phyloP scores from a whole-genome alignment of 2,888 invertebrate species.

The Drosophila longiperda region DNA sequence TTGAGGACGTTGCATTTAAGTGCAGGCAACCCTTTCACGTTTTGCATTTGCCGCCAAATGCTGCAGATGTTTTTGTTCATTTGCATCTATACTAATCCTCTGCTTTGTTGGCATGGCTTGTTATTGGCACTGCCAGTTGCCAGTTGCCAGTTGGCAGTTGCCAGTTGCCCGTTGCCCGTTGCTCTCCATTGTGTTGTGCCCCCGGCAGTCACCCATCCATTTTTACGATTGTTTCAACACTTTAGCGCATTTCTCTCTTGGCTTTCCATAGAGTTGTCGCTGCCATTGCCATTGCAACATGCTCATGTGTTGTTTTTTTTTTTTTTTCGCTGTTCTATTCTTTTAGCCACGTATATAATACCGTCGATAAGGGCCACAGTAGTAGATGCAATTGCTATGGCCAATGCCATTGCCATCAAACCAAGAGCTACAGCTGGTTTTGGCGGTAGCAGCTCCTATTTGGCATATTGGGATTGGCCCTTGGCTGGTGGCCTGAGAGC shows the following conservation, averaged over 20 bases:
- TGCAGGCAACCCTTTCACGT: conserved; percentile 49
- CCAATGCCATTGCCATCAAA: conserved; percentile 23
- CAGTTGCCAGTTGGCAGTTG: conserved; percentile 3
- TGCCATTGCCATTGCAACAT: conserved; percentile 9
- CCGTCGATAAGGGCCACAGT: conserved; percentile 57
- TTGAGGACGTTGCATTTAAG: conserved; percentile 67
- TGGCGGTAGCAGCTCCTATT: conserved; percentile 58
- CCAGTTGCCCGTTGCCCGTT: neutral
- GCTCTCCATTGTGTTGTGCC: conserved; percentile 43
- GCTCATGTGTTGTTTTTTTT: conserved; percentile 30
- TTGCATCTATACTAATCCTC: conserved; percentile 74
- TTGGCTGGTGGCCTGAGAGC: conserved; percentile 16
- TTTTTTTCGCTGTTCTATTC: conserved; percentile 30
- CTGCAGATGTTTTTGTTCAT: conserved; percentile 70
- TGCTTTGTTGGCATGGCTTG: conserved; percentile 26
- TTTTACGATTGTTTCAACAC: conserved; percentile 80
- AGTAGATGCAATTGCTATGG: conserved; percentile 6
- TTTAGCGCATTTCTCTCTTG: conserved; percentile 69
- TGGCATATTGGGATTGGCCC: conserved; percentile 66
- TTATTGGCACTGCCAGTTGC: conserved; percentile 50
- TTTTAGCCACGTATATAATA: conserved; percentile 64
- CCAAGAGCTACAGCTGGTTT: conserved; percentile 45
- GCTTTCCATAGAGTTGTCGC: conserved; percentile 59
- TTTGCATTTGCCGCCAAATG: conserved; percentile 65
- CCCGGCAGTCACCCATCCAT: conserved; percentile 55